A percentile compares a stretch with the other conserved stretches of the same genome.
These are phyloP conservation scores for Invenusta paracnida DNA, from an alignment of 2,888 invertebrate genomes.

Conservation along the genomic window DNA sequence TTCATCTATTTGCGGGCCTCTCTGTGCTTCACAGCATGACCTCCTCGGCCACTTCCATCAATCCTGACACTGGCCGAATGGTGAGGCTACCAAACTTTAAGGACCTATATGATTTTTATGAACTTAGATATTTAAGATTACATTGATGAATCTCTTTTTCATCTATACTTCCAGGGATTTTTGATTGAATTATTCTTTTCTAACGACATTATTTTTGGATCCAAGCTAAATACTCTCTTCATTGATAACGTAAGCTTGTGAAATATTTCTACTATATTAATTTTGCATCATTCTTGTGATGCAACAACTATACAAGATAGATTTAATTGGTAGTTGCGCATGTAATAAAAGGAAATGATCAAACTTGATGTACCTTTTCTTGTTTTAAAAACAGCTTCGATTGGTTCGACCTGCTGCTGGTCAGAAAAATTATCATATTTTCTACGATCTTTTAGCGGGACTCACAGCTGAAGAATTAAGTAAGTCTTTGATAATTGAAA, in stretches of 20 bases:
- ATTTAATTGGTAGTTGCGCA: too few relatives aligned
- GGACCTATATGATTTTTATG: too few relatives aligned
- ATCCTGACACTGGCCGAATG: not conserved
- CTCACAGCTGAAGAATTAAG: not conserved
- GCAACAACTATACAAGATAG: too few relatives aligned
- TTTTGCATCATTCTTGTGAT: too few relatives aligned
- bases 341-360: too few relatives aligned
- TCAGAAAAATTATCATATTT: not conserved
- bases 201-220: not conserved
- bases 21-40: not conserved
- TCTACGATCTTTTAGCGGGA: not conserved
- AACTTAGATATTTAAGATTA: too few relatives aligned
- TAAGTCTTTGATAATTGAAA: not conserved
- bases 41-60: not conserved
- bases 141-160: too few relatives aligned
- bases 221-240: not conserved
- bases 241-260: not conserved
- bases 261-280: too few relatives aligned
- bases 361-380: too few relatives aligned
- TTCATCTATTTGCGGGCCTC: not conserved
- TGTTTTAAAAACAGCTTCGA: not conserved
- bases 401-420: not conserved
- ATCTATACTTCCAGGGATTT: not conserved
- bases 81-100: too few relatives aligned
- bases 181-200: not conserved